These are phyloP conservation scores for Eptatretus atami DNA, from an alignment of 2,797 vertebrate genomes.

Conservation along the genomic window DNA sequence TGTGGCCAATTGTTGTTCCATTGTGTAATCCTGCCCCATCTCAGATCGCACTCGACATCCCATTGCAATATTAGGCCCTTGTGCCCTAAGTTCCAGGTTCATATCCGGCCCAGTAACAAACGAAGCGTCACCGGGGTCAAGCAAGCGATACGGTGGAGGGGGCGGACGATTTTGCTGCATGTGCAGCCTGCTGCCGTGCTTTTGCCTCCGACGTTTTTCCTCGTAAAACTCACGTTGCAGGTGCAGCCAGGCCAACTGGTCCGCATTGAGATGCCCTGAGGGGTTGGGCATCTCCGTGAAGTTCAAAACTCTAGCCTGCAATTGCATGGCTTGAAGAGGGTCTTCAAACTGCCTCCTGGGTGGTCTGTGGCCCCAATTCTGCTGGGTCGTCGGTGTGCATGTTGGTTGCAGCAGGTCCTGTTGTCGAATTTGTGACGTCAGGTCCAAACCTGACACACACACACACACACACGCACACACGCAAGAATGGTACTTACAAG, in stretches of 20 bases:
- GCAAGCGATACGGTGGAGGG: too few relatives aligned
- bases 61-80: conserved; percentile 25
- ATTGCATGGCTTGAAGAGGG: conserved; percentile 72
- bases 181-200: conserved; percentile 13
- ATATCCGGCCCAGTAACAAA: too few relatives aligned
- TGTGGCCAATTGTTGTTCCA: conserved; percentile 13
- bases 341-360: conserved; percentile 60
- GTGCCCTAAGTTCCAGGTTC: conserved; percentile 10
- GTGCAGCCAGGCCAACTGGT: conserved; percentile 85
- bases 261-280: conserved; percentile 50
- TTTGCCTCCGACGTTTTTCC: conserved; percentile 68
- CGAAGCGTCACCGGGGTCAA: too few relatives aligned
- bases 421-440: too few relatives aligned
- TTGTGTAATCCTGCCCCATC: conserved; percentile 17
- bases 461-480: too few relatives aligned
- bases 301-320: conserved; percentile 42
- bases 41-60: conserved; percentile 16
- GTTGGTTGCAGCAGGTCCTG: too few relatives aligned
- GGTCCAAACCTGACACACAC: too few relatives aligned
- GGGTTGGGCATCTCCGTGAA: conserved; percentile 29
- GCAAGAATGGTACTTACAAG: too few relatives aligned
- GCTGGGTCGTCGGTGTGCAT: too few relatives aligned
- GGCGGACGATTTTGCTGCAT: too few relatives aligned
- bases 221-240: conserved; percentile 87
- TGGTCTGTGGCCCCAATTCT: too few relatives aligned